These are phyloP conservation scores for Sminthopsis crassicaudata DNA, from an alignment of 2,113 vertebrate species.

Conservation along the genomic window DNA sequence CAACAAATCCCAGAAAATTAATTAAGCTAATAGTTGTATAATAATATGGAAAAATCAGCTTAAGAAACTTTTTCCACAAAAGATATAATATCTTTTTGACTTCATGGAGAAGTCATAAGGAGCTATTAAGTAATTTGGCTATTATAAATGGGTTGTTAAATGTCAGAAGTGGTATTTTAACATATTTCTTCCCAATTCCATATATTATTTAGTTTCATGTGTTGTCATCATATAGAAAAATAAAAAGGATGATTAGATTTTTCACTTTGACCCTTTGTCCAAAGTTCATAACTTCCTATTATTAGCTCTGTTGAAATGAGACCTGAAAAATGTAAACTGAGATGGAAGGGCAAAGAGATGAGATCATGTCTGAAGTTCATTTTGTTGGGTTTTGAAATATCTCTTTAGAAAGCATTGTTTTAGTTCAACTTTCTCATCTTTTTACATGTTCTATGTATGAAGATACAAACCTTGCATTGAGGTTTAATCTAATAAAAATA, in stretches of 20 bases:
- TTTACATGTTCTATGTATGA: not conserved
- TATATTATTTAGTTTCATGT: not conserved
- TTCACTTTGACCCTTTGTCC: not conserved
- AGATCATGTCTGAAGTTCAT: not conserved
- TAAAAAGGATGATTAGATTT: not conserved
- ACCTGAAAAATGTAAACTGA: slow-evolving; percentile 21
- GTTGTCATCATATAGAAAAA: not conserved
- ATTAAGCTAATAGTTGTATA: not conserved
- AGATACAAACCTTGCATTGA: not conserved
- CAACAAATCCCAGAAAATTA: not conserved
- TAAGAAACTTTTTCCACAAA: not conserved
- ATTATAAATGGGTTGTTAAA: not conserved
- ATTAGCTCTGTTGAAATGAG: slow-evolving; percentile 43
- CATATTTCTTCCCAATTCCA: not conserved
- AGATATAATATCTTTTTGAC: not conserved
- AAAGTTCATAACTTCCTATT: slow-evolving; percentile 36
- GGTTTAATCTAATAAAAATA: not conserved
- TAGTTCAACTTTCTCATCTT: slow-evolving; percentile 42
- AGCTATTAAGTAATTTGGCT: not conserved
- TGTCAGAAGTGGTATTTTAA: not conserved
- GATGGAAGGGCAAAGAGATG: slow-evolving; percentile 50
- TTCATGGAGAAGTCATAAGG: not conserved
- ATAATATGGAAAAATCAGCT: not conserved
- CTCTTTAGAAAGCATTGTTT: slow-evolving; percentile 57
- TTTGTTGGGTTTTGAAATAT: slow-evolving; percentile 37